Base-by-base conservation (phyloP, 2,113 vertebrate species). In the Laterallus jamaicensis region DNA sequence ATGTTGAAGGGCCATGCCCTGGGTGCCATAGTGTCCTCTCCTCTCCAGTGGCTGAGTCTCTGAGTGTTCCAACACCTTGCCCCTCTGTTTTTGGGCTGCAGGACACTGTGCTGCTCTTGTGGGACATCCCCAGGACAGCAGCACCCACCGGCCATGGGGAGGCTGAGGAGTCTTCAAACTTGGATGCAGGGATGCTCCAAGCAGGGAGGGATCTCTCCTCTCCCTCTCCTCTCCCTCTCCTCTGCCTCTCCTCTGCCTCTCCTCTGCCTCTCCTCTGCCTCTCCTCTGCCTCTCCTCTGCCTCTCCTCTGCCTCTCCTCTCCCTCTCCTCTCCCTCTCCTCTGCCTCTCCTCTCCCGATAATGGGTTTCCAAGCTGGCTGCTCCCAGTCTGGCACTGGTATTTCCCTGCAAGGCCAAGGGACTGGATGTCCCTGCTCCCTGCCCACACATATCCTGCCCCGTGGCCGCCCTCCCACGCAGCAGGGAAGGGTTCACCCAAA, bases 11-110 rank as follows among this genome's bases (percentile, higher is more conserved):
- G 74, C 52, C 26, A 26, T 60, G n/a, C n/a, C 56, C 17, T n/a
- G 17, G 12, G 12, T 73, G 26, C 63, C 18, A 0, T 0, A 21
- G 26, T 8, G 15, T 58, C 49, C 22, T 49, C 20, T 58, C 49
- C 22, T 54, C 20, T 78, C 10, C 6, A 24, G 18, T 35, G 55
- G 17, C 31, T 42, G 25, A 15, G 8, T 12, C 42, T 73, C 59
- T 31, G 54, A 12, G 26, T 0, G 1, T 5, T 78, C n/a, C n/a
- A 47, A 1, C 0, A 3, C 32, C 28, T 56, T 37, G 10, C 14
- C 28, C 5, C 14, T 59, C 42, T 17, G 0, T 6, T 59, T 31
- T 70, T 10, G 1, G 15, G 66, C 69, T 47, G 62, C 52, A 19
- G 84, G 82, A 60, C 5, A 1, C 37, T 79, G 44, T 21, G 13